Conservation (phyloP, 2,888 invertebrate species). For the Agrilus mali region DNA sequence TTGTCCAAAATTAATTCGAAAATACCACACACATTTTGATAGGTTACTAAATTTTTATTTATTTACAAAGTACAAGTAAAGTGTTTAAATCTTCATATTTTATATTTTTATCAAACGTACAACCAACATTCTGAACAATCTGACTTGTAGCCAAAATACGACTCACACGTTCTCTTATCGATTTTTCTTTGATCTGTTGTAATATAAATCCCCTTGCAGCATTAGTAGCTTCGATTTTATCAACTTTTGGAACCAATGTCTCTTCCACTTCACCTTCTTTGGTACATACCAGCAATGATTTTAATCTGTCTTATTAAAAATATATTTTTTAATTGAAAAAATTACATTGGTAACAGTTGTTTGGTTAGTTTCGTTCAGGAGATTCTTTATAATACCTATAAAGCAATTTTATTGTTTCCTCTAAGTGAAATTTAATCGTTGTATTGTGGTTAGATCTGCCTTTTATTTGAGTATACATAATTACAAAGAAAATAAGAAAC, state of each 20-base stretch:
- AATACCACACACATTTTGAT: too few relatives aligned
- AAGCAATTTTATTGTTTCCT: too few relatives aligned
- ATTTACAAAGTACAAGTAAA: too few relatives aligned
- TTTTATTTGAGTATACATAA: too few relatives aligned
- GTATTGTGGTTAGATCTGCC: too few relatives aligned
- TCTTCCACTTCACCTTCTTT: slow-evolving; percentile 7
- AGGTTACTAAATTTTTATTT: too few relatives aligned
- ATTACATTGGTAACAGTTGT: too few relatives aligned
- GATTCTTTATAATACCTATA: not conserved
- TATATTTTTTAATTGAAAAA: too few relatives aligned
- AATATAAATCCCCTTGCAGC: slow-evolving; percentile 22
- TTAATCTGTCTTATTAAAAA: not conserved
- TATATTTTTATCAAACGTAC: slow-evolving; percentile 9
- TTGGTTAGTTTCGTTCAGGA: too few relatives aligned
- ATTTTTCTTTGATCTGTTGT: slow-evolving; percentile 9
- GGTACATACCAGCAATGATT: slow-evolving; percentile 11
- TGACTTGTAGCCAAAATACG: slow-evolving; percentile 13
- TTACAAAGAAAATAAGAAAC: too few relatives aligned
- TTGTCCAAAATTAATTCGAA: too few relatives aligned
- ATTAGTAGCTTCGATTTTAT: slow-evolving; percentile 16
- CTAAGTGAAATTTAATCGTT: too few relatives aligned
- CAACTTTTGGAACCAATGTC: slow-evolving; percentile 10
- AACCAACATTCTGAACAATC: slow-evolving; percentile 14
- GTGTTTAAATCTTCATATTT: not conserved
- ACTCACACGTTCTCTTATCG: slow-evolving; percentile 13